Base-by-base conservation (phyloP, 1,140 invertebrate genomes). In the Papilio dardanus region DNA sequence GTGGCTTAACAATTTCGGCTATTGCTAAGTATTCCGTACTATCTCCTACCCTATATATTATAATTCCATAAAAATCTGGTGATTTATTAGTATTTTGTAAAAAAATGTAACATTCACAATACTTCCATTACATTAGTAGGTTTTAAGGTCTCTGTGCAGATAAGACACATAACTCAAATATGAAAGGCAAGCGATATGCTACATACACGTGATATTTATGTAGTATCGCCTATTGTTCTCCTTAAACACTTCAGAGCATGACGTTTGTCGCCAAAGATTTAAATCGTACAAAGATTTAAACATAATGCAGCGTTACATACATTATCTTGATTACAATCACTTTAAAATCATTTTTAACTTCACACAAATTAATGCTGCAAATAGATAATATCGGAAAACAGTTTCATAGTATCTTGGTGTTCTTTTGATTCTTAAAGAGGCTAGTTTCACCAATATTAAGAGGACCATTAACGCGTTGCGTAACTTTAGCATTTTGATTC, bases 181-280 rank as follows among this genome's bases (percentile, higher is more conserved):
- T 62, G 24, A 62, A 62, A 62, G 54, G 54, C 10, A 62, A 62
- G 24, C 12, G 21, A 28, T 62, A 30, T 62, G 54, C 24, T 14
- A 12, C 1, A 37, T 28, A 62, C 54, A 62, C 3, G 12, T 30
- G 21, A 62, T 62, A 62, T 62, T 58, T 30, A 66, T 66, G 35
- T 69, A 69, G 37, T 21, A n/a, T 35, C 35, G 4, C 35, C 33
- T 69, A 69, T 69, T 69, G 67, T 69, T 69, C 33, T 69, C 67
- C 67, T 69, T 69, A 40, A 24, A 37, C 37, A 69, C 67, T 69
- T 69, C 21, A 21, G 19, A 69, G 35, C 35, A 35, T 69, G 67
- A 69, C 67, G 67, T 69, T 69, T 69, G 67, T 69, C 67, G 67
- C 33, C 35, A 62, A 28, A 62, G 54, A 62, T 62, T 62, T 28